Evolutionary conservation across 2,797 vertebrate species (phyloP).

Genomic region (Cetoscarus ocellatus): DNA sequence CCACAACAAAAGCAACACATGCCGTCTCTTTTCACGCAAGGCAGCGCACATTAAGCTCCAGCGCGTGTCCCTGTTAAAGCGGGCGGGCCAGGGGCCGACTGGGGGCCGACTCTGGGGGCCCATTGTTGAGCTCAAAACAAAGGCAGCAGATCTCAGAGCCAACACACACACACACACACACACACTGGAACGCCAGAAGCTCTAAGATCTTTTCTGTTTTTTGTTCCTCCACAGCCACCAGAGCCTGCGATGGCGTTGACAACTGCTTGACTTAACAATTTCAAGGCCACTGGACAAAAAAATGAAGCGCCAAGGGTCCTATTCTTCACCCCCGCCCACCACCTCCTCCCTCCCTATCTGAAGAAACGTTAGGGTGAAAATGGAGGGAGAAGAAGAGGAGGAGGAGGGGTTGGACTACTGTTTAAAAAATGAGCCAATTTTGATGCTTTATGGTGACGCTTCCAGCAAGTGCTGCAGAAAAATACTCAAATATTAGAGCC

Average conservation of each 20-base stretch:
- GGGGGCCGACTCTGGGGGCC: constrained; percentile 46
- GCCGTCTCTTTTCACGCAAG: constrained; percentile 83
- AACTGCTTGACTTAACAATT: constrained; percentile 73
- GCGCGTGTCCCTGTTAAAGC: constrained; percentile 77
- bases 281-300: constrained; percentile 53
- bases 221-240: constrained; percentile 28
- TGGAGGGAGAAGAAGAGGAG: background rate
- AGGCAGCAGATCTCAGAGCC: constrained; percentile 56
- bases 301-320: constrained; percentile 44
- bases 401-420: constrained; percentile 7
- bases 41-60: constrained; percentile 79
- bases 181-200: constrained; percentile 58
- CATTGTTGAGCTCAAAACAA: constrained; percentile 77
- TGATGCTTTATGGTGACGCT: background rate
- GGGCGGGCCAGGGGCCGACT: constrained; percentile 41
- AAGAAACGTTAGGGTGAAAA: constrained; percentile 39
- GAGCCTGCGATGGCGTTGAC: constrained; percentile 41
- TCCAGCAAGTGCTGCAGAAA: too few relatives aligned
- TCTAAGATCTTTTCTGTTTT: constrained; percentile 48
- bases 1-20: constrained; percentile 86
- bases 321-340: background rate
- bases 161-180: constrained; percentile 53
- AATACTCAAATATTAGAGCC: background rate
- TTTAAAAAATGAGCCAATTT: background rate
- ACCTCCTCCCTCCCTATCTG: background rate